Conservation (phyloP, 2,888 invertebrate species). For the Oligia latruncula region DNA sequence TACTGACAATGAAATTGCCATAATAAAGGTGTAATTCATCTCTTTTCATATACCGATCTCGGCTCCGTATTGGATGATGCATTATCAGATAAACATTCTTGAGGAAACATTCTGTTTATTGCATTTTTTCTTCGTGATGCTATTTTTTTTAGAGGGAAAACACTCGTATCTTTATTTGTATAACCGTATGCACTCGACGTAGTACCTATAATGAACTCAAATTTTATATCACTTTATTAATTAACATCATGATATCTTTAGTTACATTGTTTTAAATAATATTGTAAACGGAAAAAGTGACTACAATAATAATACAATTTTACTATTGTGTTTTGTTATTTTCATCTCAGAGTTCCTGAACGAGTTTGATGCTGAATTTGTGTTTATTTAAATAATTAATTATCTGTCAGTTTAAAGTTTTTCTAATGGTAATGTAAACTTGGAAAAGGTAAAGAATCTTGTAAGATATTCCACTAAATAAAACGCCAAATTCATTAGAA, state of each 20-base stretch:
- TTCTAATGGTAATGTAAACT: not conserved
- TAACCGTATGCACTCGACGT: not conserved
- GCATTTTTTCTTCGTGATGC: slow-evolving; percentile 21
- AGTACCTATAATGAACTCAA: not conserved
- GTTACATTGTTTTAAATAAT: not conserved
- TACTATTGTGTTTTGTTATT: not conserved
- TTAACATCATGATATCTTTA: not conserved
- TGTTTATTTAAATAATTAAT: not conserved
- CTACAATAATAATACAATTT: not conserved
- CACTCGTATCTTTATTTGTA: slow-evolving; percentile 1
- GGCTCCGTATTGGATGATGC: slow-evolving; percentile 32
- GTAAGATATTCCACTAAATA: not conserved
- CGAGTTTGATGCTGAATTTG: not conserved
- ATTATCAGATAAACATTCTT: slow-evolving; percentile 50
- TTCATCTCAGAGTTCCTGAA: not conserved
- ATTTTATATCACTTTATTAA: not conserved
- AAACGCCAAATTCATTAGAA: slow-evolving; percentile 21
- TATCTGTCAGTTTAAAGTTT: not conserved
- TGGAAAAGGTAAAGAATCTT: not conserved
- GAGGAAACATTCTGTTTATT: slow-evolving; percentile 24
- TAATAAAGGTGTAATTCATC: slow-evolving; percentile 55
- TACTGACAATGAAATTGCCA: slow-evolving; percentile 56
- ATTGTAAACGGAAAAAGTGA: not conserved
- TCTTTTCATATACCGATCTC: slow-evolving; percentile 36
- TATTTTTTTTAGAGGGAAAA: not conserved